These are phyloP conservation scores for Xenentodon cancila DNA, from an alignment of 2,797 vertebrate species.

Conservation along the genomic window DNA sequence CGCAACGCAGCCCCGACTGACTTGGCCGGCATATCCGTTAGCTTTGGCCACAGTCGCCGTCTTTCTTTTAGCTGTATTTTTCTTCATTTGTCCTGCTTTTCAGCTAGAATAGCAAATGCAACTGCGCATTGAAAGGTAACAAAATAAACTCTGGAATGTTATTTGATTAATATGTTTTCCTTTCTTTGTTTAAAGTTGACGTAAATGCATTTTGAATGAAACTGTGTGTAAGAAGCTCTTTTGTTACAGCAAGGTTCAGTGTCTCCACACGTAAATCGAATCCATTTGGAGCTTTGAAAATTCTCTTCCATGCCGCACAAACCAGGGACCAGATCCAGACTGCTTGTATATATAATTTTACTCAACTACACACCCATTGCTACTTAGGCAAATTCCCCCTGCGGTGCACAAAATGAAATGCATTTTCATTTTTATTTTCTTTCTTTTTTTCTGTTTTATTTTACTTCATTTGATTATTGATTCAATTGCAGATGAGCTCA, in stretches of 20 bases:
- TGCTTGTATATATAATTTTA: constrained; percentile 1
- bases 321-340: constrained; percentile 8
- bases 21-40: constrained; percentile 66
- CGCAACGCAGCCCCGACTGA: constrained; percentile 38
- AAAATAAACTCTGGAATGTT: constrained; percentile 48
- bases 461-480: not conserved
- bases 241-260: not conserved
- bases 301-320: constrained; percentile 4
- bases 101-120: constrained; percentile 54
- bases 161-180: constrained; percentile 30
- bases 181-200: constrained; percentile 10
- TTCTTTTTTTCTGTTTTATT: not conserved
- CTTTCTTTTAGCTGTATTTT: constrained; percentile 51
- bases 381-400: no score
- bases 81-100: constrained; percentile 40
- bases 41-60: constrained; percentile 69
- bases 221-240: constrained; percentile 8
- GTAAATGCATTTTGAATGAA: constrained; percentile 10
- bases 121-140: constrained; percentile 41
- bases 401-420: not conserved
- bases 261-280: no score
- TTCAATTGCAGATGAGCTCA: not conserved
- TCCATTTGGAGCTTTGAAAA: not conserved
- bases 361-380: not conserved
- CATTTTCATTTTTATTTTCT: not conserved